Evolutionary conservation across 2,888 invertebrate genomes (phyloP).

Genomic region (Tiliacea citrago): DNA sequence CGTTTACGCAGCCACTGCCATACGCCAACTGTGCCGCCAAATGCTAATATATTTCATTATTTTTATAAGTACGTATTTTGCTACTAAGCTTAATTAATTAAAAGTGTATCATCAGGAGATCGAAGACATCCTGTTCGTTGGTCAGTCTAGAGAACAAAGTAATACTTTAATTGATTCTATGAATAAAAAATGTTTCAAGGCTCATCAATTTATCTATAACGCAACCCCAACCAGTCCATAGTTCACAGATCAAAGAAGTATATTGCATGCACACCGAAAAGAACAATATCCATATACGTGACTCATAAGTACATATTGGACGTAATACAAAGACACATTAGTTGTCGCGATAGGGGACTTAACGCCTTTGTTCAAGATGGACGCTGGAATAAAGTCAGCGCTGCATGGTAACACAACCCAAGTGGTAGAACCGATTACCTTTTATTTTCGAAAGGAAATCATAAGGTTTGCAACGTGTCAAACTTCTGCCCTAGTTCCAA

Average conservation of each 20-base stretch:
- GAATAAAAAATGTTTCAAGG: conserved; percentile 22
- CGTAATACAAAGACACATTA: conserved; percentile 53
- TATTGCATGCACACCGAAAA: conserved; percentile 26
- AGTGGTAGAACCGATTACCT: no score
- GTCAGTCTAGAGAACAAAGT: neutral
- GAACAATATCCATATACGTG: conserved; percentile 60
- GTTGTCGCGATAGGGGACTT: conserved; percentile 48
- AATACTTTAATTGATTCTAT: neutral
- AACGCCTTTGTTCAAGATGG: conserved; percentile 50
- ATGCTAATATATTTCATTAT: neutral
- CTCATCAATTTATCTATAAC: conserved; percentile 24
- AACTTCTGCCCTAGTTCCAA: no score
- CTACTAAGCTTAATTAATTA: neutral
- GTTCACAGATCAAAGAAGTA: conserved; percentile 54
- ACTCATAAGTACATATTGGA: conserved; percentile 49
- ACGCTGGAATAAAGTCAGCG: neutral
- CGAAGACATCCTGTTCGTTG: neutral
- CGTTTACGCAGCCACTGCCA: neutral
- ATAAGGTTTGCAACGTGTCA: no score
- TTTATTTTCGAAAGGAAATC: no score
- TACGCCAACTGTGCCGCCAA: neutral
- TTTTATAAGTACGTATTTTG: neutral
- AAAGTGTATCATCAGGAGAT: neutral
- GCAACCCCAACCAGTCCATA: conserved; percentile 12
- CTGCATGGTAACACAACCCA: no score